phyloP scores from a whole-genome alignment of 1,140 invertebrate species.

The Yoshiicerus persimilis region DNA sequence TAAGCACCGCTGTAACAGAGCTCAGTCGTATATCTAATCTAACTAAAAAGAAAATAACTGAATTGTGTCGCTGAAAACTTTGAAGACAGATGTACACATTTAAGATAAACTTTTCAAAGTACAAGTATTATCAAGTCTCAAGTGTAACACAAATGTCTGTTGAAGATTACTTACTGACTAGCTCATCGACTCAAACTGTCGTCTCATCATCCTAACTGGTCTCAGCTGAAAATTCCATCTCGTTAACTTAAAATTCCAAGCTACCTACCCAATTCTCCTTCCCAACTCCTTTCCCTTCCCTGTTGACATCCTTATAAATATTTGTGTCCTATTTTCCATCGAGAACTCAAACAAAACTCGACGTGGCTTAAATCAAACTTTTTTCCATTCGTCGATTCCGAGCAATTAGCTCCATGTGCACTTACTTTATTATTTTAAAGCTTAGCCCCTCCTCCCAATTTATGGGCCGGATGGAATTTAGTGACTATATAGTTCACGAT shows the following conservation, averaged over 20 bases:
- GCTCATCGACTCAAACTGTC: slow-evolving; percentile 1
- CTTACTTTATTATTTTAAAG: too few relatives aligned
- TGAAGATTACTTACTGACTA: neutral
- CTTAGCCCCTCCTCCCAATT: too few relatives aligned
- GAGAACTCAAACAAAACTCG: too few relatives aligned
- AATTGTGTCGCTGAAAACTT: neutral
- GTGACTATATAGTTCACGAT: too few relatives aligned
- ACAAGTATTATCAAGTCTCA: neutral
- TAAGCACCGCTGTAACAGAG: too few relatives aligned
- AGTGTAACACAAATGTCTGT: neutral
- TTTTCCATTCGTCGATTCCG: too few relatives aligned
- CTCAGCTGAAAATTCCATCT: neutral
- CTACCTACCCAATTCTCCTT: neutral
- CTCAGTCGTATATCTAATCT: neutral
- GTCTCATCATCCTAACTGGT: neutral
- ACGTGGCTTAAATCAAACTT: too few relatives aligned
- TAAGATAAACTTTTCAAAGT: neutral
- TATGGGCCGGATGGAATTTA: too few relatives aligned
- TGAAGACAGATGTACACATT: neutral
- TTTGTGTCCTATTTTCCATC: too few relatives aligned
- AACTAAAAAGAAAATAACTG: neutral
- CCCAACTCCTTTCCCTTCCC: too few relatives aligned
- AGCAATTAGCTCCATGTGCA: too few relatives aligned
- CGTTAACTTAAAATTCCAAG: neutral
- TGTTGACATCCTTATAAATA: neutral